Conservation (phyloP, 2,113 vertebrate species). For the Coptodon rendalli region DNA sequence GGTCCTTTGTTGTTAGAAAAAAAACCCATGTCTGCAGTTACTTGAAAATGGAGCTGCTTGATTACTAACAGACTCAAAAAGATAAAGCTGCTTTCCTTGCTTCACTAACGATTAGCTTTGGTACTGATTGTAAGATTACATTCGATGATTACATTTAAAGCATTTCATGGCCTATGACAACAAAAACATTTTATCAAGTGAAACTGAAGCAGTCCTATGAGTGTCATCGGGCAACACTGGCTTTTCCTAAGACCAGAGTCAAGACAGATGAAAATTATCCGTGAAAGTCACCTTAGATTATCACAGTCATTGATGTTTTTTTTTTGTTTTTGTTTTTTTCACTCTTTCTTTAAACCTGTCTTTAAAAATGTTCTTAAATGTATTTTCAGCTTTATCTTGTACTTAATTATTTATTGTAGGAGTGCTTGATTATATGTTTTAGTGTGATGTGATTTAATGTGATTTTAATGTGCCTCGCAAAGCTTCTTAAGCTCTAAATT, state of each 20-base stretch:
- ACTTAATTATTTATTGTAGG: neutral
- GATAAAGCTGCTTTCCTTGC: neutral
- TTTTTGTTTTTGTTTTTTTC: neutral
- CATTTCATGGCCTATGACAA: neutral
- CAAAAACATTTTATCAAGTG: neutral
- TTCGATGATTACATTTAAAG: neutral
- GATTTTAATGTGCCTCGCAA: neutral
- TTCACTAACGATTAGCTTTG: neutral
- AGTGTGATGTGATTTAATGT: neutral
- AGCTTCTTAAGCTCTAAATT: neutral
- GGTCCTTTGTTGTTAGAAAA: neutral
- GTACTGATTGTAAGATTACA: neutral
- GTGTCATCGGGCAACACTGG: neutral
- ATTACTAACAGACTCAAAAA: neutral
- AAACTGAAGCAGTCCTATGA: neutral
- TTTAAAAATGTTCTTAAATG: neutral
- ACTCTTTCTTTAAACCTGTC: neutral
- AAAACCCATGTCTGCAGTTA: neutral
- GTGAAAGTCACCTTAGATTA: neutral
- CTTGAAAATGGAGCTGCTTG: neutral
- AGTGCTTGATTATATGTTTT: neutral
- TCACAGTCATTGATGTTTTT: neutral
- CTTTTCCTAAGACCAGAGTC: neutral
- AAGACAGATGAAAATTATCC: neutral
- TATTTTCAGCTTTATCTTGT: neutral